Percentiles rank a stretch among this genome's conserved stretches.
phyloP scores from a whole-genome alignment of 2,797 vertebrate species.

The Nyctalus aviator region DNA sequence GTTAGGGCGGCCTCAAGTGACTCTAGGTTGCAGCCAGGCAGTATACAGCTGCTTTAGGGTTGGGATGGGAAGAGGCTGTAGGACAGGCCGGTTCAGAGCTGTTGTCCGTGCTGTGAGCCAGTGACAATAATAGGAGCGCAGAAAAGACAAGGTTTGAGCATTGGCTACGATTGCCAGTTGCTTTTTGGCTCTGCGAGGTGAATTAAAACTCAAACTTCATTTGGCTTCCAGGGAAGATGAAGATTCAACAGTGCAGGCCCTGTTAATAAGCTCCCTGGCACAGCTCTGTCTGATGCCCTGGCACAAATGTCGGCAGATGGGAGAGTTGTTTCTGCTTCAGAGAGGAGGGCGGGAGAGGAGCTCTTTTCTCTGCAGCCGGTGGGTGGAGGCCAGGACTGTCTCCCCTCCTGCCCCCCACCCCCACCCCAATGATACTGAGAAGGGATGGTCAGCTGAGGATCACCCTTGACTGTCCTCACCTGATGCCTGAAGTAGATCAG shows the following conservation, averaged over 20 bases:
- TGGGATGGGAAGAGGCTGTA: fast-evolving
- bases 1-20: background rate
- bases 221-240: constrained; percentile 62
- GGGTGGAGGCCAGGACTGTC: background rate
- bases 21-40: no score
- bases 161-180: constrained; percentile 31
- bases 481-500: background rate
- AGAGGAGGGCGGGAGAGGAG: background rate
- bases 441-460: background rate
- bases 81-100: background rate
- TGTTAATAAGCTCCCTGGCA: constrained; percentile 59
- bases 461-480: background rate
- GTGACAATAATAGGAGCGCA: background rate
- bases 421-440: background rate
- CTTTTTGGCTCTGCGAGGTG: constrained; percentile 35
- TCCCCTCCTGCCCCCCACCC: no score
- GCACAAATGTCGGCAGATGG: background rate
- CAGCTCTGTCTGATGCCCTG: background rate
- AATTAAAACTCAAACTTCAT: constrained; percentile 75
- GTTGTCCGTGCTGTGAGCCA: background rate
- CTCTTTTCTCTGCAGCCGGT: background rate
- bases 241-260: constrained; percentile 69
- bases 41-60: background rate
- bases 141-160: background rate
- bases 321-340: background rate